A percentile compares a stretch with the other conserved stretches of the same genome.
These are phyloP conservation scores for Rattus norvegicus DNA, from an alignment of 2,113 vertebrate species.

Conservation along the genomic window GRCr8 NC_086025.1:36805001-36805500, in stretches of 20 bases:
- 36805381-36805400: not conserved
- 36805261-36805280: not conserved
- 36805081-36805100: not conserved
- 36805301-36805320: not conserved
- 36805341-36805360: not conserved
- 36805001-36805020: constrained; percentile 25
- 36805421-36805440: not conserved
- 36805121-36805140: not conserved
- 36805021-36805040: not conserved
- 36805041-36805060: not conserved
- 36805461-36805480: not conserved
- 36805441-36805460: not conserved
- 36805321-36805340: not conserved
- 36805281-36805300: not conserved
- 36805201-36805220: not conserved
- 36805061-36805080: not conserved
- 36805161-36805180: constrained; percentile 31
- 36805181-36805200: not conserved
- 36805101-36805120: constrained; percentile 13
- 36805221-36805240: not conserved
- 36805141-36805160: not conserved
- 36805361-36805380: not conserved
- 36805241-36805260: not conserved
- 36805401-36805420: not conserved
- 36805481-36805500: not conserved